Percentiles rank a stretch among this genome's conserved stretches.
These are phyloP conservation scores for Micromys minutus DNA, from an alignment of 2,113 vertebrate genomes.

Conservation along the genomic window DNA sequence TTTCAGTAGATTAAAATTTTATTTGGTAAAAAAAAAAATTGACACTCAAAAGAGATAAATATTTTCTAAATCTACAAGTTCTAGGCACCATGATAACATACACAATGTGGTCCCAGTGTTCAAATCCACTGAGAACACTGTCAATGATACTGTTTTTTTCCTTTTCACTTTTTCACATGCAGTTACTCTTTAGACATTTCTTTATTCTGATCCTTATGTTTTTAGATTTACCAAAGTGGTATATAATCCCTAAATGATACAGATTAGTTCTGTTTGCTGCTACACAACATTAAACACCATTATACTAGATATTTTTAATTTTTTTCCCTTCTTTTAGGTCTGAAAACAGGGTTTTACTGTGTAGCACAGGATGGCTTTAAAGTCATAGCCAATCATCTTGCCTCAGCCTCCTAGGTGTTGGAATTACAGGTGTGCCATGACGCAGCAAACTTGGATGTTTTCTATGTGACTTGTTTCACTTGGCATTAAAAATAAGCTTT, in stretches of 20 bases:
- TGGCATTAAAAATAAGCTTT: conserved; percentile 53
- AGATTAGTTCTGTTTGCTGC: conserved; percentile 13
- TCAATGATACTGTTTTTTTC: neutral
- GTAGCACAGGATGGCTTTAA: neutral
- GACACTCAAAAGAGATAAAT: neutral
- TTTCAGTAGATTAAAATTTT: conserved; percentile 59
- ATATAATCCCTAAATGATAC: neutral
- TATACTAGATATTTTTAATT: neutral
- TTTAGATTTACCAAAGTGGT: neutral
- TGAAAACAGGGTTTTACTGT: neutral
- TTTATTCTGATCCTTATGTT: neutral
- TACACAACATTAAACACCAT: neutral
- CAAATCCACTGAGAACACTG: neutral
- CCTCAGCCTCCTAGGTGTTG: neutral
- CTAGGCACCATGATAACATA: neutral
- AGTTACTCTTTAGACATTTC: neutral
- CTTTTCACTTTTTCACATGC: neutral
- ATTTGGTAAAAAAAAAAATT: conserved; percentile 54
- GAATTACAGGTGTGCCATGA: neutral
- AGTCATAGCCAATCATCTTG: neutral
- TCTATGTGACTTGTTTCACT: neutral
- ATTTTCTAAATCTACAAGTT: neutral
- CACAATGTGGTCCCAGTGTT: neutral
- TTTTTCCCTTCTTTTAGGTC: neutral
- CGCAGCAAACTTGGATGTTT: neutral